Percentiles rank a stretch among this genome's conserved stretches.
Conservation (phyloP, 1,140 invertebrate species). For the Bombus superbus region DNA sequence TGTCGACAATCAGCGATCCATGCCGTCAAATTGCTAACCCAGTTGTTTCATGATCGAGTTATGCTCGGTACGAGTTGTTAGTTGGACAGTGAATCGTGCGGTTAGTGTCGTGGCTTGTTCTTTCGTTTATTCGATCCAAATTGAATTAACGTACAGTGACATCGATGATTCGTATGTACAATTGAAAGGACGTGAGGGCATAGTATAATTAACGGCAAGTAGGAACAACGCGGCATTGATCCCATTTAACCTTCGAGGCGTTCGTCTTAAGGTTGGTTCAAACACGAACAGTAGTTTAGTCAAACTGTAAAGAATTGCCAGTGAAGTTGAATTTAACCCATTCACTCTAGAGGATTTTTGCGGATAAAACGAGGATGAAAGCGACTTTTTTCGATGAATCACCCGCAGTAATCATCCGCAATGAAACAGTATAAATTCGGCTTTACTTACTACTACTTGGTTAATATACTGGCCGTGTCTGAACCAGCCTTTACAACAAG, state of each 20-base stretch:
- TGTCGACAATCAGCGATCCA: neutral
- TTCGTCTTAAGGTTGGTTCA: no score
- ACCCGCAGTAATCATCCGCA: no score
- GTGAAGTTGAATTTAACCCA: no score
- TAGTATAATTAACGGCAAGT: conserved; percentile 46
- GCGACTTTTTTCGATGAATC: no score
- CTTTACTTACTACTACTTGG: no score
- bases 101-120: neutral
- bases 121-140: neutral
- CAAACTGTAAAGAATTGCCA: no score
- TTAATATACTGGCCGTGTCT: no score
- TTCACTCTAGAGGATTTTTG: no score
- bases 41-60: neutral
- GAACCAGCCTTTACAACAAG: no score
- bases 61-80: neutral
- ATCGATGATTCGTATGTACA: conserved; percentile 22
- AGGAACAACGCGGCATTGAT: conserved; percentile 29
- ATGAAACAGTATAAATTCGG: no score
- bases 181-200: conserved; percentile 32
- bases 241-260: conserved; percentile 14
- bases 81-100: conserved; percentile 7
- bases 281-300: no score
- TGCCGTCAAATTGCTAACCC: neutral
- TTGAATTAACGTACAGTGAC: conserved; percentile 35
- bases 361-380: no score